Evolutionary conservation across 1,140 invertebrate genomes (phyloP).

Genomic region (Procambarus virginalis): DNA sequence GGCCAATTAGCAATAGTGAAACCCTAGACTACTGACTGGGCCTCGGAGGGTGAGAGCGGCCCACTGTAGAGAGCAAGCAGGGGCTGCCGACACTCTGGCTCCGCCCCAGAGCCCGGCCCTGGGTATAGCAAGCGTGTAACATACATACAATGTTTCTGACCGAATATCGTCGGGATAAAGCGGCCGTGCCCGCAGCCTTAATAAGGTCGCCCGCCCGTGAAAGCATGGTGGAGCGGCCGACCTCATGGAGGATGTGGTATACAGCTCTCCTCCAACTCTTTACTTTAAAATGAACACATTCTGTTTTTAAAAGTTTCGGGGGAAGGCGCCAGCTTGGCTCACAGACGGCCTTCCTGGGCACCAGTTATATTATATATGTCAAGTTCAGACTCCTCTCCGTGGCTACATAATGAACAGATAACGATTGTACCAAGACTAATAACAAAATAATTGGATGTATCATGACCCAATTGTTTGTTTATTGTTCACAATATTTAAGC

Average conservation of each 20-base stretch:
- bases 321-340: background rate
- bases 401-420: too few species aligned
- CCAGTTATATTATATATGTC: background rate
- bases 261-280: background rate
- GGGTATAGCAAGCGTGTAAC: constrained; percentile 38
- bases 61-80: background rate
- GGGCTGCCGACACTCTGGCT: background rate
- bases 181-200: constrained; percentile 30
- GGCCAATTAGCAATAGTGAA: background rate
- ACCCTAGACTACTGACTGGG: background rate
- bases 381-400: background rate
- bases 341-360: background rate
- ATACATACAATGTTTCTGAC: constrained; percentile 43
- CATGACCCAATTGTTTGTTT: too few species aligned
- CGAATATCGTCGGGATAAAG: constrained; percentile 42
- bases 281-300: too few species aligned
- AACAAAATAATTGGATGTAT: too few species aligned
- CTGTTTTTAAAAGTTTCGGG: too few species aligned
- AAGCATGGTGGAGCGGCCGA: background rate
- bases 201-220: constrained; percentile 12
- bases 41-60: background rate
- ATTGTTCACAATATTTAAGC: too few species aligned
- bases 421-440: too few species aligned
- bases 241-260: background rate
- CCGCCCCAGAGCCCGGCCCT: background rate